Percentiles rank a stretch among this genome's conserved stretches.
Evolutionary conservation across 2,888 invertebrate species (phyloP).

Genomic region (Bombyx huttoni): DNA sequence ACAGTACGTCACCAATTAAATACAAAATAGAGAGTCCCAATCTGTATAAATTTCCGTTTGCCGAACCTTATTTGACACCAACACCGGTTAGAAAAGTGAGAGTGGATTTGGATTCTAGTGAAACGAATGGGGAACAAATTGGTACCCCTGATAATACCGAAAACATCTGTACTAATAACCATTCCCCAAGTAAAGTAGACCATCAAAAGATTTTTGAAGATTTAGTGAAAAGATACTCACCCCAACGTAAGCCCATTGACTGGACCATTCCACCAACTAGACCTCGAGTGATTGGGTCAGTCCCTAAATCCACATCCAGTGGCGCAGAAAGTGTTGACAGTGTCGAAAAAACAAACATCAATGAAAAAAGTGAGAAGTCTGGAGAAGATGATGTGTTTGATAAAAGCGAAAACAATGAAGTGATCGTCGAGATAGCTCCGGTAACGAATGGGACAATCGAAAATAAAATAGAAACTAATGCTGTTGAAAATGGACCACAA

Average conservation of each 20-base stretch:
- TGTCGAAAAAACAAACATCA: conserved; percentile 24
- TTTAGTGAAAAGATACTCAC: conserved; percentile 58
- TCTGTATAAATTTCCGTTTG: conserved; percentile 64
- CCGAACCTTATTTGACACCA: conserved; percentile 62
- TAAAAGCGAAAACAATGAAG: conserved; percentile 24
- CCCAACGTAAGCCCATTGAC: conserved; percentile 57
- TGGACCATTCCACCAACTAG: conserved; percentile 61
- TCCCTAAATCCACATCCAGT: conserved; percentile 53
- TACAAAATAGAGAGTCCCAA: conserved; percentile 64
- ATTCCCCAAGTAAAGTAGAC: conserved; percentile 39
- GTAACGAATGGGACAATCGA: conserved; percentile 15
- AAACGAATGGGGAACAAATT: conserved; percentile 45
- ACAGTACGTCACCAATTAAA: conserved; percentile 33
- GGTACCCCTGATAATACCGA: conserved; percentile 35
- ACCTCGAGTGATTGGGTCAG: conserved; percentile 54
- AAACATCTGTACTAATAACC: conserved; percentile 36
- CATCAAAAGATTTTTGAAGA: conserved; percentile 61
- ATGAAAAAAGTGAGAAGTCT: conserved; percentile 23
- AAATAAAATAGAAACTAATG: conserved; percentile 19
- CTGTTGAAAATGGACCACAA: conserved; percentile 37
- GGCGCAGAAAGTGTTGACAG: conserved; percentile 36
- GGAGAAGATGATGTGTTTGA: conserved; percentile 52
- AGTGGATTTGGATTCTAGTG: conserved; percentile 37
- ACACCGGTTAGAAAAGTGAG: conserved; percentile 47
- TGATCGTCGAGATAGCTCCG: conserved; percentile 13